Base-by-base conservation (phyloP, 2,888 invertebrate genomes). In the Calliphora vomitoria region DNA sequence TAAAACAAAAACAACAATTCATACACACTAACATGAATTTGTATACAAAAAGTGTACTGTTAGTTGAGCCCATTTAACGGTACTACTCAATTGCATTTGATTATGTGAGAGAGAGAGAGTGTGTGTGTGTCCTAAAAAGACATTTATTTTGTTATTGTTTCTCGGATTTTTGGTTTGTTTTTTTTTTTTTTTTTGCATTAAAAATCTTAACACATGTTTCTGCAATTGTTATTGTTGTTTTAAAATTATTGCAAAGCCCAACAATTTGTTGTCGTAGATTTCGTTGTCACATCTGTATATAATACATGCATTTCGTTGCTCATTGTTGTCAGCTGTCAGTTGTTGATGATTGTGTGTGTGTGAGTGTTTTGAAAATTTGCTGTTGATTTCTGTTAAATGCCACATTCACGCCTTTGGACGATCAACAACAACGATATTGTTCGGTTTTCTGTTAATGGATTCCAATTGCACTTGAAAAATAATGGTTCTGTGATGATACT, bases 401-500 rank as follows among this genome's bases (percentile, higher is more conserved):
- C 75, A 78, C 62, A 83, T 83, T 83, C 83, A 83, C 82, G 86
- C 86, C 82, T 82, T 74, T 80, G 53, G 38, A 76, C 86, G 35
- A 69, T 69, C 75, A 86, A 71, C 82, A 82, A 79, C 62, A 15
- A 25, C 31, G 6, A 35, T 6, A 35, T 25, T 41, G 25, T 44
- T 47, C 31, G 25, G 25, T 60, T 35, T 53, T 55, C 55, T 41
- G 44, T 31, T 79, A 85, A 76, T 85, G 87, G 87, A 85, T 69
- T 87, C 87, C 85, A 82, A 87, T 87, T 87, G 85, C 87, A 85
- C 85, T 85, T 87, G 85, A 85, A 82, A 79, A 81, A 64, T 85
- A 85, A 81, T 85, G 80, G 47, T 20, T 72, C 53, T 69, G 55
- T 53, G 85, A 85, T 69, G 79, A 85, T 82, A 82, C 82, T 75